Base-by-base conservation (phyloP, 2,888 invertebrate species). In the Graphium colonna region DNA sequence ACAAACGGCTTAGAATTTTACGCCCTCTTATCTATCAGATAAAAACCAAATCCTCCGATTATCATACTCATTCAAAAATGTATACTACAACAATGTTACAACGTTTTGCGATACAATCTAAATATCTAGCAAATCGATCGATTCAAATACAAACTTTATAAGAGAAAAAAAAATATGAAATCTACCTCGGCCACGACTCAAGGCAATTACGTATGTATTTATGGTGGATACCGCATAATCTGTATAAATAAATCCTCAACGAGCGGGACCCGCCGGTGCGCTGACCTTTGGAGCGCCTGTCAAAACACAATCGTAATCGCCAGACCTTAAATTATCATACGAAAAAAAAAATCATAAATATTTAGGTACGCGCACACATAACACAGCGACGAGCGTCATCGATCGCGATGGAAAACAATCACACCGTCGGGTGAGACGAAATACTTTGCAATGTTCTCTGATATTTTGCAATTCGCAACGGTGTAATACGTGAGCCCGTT, bases 211-310 rank as follows among this genome's bases (percentile, higher is more conserved):
- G 33, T 10, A 33, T 10, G 33, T 33, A 10, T 38, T 44, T 51
- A 44, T 28, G 43, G 49, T 13, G 16, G 7, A 28, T 7, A 10
- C 26, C 18, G 38, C n/a, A 5, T 10, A n/a, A n/a, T n/a, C 31
- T 31, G 45, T 31, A 42, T 42, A 42, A 36, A 47, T 16, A 26
- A 38, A 43, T 9, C 41, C 15, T 16, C 40, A 42, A 42, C 42
- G 13, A 21, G 18, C 18, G 41, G n/a, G n/a, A 17, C 16, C 10
- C 36, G 16, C 12, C 36, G 17, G 47, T 16, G 42, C 52, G 28
- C 28, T 52, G 48, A 39, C 47, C 52, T 36, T 48, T 42, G 38
- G n/a, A n/a, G n/a, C n/a, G 43, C 10, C 16, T 26, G 21, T 46
- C 52, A 36, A 52, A 52, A 18, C 12, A 40, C 16, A 42, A 42